Base-by-base conservation (phyloP, 2,797 vertebrate species). In the Bovichtus diacanthus region DNA sequence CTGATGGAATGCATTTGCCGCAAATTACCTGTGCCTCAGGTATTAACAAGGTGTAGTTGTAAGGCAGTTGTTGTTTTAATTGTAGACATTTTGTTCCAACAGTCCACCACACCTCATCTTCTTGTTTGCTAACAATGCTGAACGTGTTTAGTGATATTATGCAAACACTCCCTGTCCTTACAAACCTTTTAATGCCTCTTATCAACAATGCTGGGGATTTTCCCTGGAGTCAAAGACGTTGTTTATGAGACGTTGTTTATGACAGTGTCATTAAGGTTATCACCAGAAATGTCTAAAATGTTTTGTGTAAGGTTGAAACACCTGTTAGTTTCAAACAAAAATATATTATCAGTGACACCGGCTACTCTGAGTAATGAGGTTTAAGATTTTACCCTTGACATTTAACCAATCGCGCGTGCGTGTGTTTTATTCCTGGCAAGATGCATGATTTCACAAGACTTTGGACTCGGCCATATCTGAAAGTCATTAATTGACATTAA, bases 71-170 rank as follows among this genome's bases (percentile, higher is more conserved):
- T 34, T 3, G 23, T 16, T n/a, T 5, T 0, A 16, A 47, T 25
- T 34, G 16, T 21, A 3, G 1, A 19, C n/a, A 6, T 36, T 36
- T 70, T 74, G 16, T 72, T 36, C 51, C 36, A 56, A 16, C 23
- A 34, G 19, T 50, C 18, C n/a, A 4, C 9, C 16, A 25, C n/a
- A 51, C 27, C 9, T 72, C 6, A 3, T 72, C 51, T 34, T 47
- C 9, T 34, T 46, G 31, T 76, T 34, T 46, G 66, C 19, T 25
- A 56, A 51, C 43, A 38, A 5, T 23, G 23, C 59, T 68, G 0
- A 38, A 69, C 1, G 12, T 60, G 11, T 74, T 73, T 44, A 55
- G 23, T 34, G n/a, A 61, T 74, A 23, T 55, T 67, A 19, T 29
- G 49, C 16, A 36, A 76, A 5, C 16, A 64, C 3, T 15, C 31